Base-by-base conservation (phyloP, 53 echinoderm and acorn worm genomes). In the Echinometra lucunter region DNA sequence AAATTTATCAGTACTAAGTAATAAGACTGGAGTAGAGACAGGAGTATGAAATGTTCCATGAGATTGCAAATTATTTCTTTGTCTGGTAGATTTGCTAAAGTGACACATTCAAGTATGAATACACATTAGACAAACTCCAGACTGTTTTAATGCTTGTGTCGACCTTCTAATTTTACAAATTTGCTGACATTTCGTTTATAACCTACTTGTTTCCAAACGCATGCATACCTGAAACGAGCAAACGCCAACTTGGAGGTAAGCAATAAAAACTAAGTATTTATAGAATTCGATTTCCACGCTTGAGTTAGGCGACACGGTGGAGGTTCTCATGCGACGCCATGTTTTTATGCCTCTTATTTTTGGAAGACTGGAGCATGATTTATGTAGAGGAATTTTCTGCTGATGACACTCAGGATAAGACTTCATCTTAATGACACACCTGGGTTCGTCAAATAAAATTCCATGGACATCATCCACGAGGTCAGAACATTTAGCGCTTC, bases 391-490 rank as follows among this genome's bases (percentile, higher is more conserved):
- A 89, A 89, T 89, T 3, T 6, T 37, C 21, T 37, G 3, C 60
- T 89, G 58, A 89, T 89, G 60, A 89, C 89, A 89, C 89, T 89
- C 60, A 38, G 40, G 58, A 60, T 89, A 89, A 56, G 17, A 25
- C 58, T 12, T 58, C 63, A 89, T 17, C 89, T 89, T 58, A 89
- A 89, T 60, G 89, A 60, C 89, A 60, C 58, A 89, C 89, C 89
- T 89, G 89, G 89, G 89, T 40, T 89, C 89, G 18, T 60, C 60
- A 85, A 85, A 85, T 85, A 85, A 85, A 81, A 85, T 85, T 85
- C 85, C 49, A 85, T 81, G 49, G 49, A 49, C 85, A 85, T 85
- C 85, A 85, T 85, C 53, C 27, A 49, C 49, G 85, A 85, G 85
- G 85, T 85, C 27, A 85, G 40, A 85, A 85, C 85, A 85, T 85